A percentile compares a stretch with the other conserved stretches of the same genome.
Conservation (phyloP, 2,888 invertebrate genomes). For the Cerceris ruficornis region DNA sequence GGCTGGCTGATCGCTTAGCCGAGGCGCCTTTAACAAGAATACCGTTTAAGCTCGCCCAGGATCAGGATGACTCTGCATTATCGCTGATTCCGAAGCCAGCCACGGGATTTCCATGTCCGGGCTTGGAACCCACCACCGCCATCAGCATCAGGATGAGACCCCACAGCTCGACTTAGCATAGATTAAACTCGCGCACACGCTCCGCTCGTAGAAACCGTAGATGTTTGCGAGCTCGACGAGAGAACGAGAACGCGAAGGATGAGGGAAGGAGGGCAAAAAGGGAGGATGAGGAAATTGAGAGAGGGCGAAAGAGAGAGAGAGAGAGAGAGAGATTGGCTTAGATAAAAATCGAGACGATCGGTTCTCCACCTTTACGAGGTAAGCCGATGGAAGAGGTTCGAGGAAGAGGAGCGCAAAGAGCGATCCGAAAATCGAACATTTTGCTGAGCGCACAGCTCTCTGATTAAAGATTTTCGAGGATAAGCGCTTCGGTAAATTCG, state of each 20-base stretch:
- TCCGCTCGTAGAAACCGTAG: conserved; percentile 40
- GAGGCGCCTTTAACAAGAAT: conserved; percentile 71
- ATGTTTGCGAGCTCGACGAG: conserved; percentile 44
- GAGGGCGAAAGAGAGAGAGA: conserved; percentile 13
- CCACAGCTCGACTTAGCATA: conserved; percentile 68
- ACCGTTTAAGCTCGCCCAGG: conserved; percentile 66
- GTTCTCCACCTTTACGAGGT: conserved; percentile 63
- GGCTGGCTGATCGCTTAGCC: conserved; percentile 62
- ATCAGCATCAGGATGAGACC: conserved; percentile 64
- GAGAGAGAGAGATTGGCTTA: conserved; percentile 51
- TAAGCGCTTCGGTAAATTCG: conserved; percentile 9
- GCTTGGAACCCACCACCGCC: conserved; percentile 59
- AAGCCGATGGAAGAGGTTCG: conserved; percentile 20
- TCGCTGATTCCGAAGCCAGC: conserved; percentile 76
- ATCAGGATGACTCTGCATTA: conserved; percentile 74
- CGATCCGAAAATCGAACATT: conserved; percentile 30
- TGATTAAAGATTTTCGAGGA: not conserved
- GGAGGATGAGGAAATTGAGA: not conserved
- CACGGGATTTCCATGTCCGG: conserved; percentile 81
- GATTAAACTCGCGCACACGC: conserved; percentile 66
- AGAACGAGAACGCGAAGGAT: conserved; percentile 16
- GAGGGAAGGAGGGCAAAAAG: not conserved
- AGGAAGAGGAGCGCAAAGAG: conserved; percentile 6
- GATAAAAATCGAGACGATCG: conserved; percentile 64
- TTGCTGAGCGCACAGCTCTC: conserved; percentile 32